Evolutionary conservation across 2,888 invertebrate genomes (phyloP), one percentile per base, ranked within the genome.

Genomic region (Lasioglossum malachurum): DNA sequence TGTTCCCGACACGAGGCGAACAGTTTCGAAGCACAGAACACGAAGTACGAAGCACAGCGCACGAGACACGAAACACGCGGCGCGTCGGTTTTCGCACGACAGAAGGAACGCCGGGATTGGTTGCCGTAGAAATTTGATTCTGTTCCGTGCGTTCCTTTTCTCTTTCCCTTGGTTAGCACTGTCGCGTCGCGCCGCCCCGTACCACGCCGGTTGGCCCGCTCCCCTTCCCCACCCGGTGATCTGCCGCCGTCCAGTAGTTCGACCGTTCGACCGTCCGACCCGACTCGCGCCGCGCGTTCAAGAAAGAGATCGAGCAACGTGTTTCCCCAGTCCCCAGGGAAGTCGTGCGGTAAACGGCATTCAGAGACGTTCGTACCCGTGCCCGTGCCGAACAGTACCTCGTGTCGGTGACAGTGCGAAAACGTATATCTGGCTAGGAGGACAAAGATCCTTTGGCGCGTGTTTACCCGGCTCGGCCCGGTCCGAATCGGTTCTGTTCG

Each of bases 251-350:
- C 64, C 53, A 84, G 46, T 46, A 46, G 46, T 46, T 46, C 46
- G 46, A 46, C 46, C 46, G 46, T 46, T 16, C 44, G 44, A 44
- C 41, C 73, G 46, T 46, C 53, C 53, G 53, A 23, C 19, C 49
- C 84, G 85, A 84, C 77, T 23, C 31, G n/a, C 57, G n/a, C 27
- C 60, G 38, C 67, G 35, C 60, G 77, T 72, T 75, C 72, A 88
- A 82, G 78, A 80, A 89, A 83, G 84, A 71, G 71, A 87, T 60
- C 67, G 75, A 80, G 82, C 41, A 81, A 64, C 80, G 67, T 69
- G 80, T 90, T 83, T 90, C 91, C 88, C 57, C 57, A 53, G 53
- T 53, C 57, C 57, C 90, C 87, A 84, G 91, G 90, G 91, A 91
- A 87, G 86, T 81, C 75, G 75, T 76, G 78, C 53, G 64, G 75